phyloP scores from a whole-genome alignment of 2,888 invertebrate genomes.

The Matsumyia berberina region DNA sequence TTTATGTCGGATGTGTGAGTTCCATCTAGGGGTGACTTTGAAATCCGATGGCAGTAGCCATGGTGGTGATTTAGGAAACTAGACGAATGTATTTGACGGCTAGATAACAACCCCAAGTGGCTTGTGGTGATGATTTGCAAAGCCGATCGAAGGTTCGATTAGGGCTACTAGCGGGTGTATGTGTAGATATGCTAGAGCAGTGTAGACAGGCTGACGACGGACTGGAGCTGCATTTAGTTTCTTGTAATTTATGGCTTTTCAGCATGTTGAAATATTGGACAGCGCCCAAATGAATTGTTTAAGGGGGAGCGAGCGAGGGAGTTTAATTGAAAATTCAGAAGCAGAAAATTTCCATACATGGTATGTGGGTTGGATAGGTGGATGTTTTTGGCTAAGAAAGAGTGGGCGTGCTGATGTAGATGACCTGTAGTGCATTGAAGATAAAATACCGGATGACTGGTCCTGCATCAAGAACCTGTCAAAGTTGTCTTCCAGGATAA shows the following conservation, averaged over 20 bases:
- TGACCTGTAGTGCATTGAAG: background rate
- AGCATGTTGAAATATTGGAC: slow-evolving; percentile 27
- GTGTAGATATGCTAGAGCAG: background rate
- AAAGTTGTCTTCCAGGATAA: slow-evolving; percentile 16
- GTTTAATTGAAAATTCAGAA: slow-evolving; percentile 59
- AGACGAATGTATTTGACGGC: slow-evolving; percentile 37
- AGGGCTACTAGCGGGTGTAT: background rate
- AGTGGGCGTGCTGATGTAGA: background rate
- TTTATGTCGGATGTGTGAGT: background rate
- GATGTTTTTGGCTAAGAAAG: background rate
- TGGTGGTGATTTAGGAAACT: slow-evolving; percentile 14
- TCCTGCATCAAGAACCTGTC: slow-evolving; percentile 19
- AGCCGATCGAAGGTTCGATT: slow-evolving; percentile 40
- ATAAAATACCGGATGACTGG: background rate
- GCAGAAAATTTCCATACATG: slow-evolving; percentile 5
- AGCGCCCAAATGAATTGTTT: slow-evolving; percentile 40
- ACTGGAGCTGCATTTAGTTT: slow-evolving; percentile 12
- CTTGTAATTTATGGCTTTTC: slow-evolving; percentile 54
- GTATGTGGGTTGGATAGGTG: background rate
- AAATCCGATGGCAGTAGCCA: background rate
- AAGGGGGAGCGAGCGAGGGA: background rate
- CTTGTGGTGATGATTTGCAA: slow-evolving; percentile 48
- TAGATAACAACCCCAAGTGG: slow-evolving; percentile 34
- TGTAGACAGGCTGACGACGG: slow-evolving; percentile 3
- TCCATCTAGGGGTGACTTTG: slow-evolving; percentile 17